A percentile compares a stretch with the other conserved stretches of the same genome.
Evolutionary conservation across 2,113 vertebrate species (phyloP).

Genomic region (Muntiacus muntjak): DNA sequence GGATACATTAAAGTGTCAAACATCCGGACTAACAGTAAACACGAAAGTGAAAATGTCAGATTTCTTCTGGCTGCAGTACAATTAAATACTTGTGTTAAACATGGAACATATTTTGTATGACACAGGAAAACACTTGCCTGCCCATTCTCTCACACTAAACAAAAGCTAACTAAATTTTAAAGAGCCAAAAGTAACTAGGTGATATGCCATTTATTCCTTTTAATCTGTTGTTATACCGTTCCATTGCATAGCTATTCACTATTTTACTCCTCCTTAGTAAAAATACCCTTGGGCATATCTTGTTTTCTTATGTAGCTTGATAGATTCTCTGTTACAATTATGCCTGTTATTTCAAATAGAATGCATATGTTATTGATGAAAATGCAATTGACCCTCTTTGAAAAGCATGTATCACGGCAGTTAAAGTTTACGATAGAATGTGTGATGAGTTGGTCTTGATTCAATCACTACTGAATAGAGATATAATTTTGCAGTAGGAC

Average conservation of each 20-base stretch:
- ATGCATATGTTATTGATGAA: background rate
- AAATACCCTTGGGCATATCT: background rate
- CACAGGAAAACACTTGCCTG: background rate
- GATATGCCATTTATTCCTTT: background rate
- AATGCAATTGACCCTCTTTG: background rate
- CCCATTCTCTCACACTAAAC: background rate
- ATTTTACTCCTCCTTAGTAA: background rate
- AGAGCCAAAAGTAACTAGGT: background rate
- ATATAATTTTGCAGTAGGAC: conserved; percentile 44
- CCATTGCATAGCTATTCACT: background rate
- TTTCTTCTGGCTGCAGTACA: conserved; percentile 14
- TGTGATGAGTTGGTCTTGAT: conserved; percentile 18
- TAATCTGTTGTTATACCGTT: background rate
- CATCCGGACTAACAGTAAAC: conserved; percentile 35
- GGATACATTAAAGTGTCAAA: conserved; percentile 12
- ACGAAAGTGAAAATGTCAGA: background rate
- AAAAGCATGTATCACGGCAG: background rate
- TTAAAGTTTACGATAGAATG: conserved; percentile 29
- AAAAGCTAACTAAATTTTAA: background rate
- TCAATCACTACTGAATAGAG: conserved; percentile 67
- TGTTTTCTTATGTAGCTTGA: background rate
- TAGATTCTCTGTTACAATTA: background rate
- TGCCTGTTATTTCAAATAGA: background rate
- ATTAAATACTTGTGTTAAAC: background rate
- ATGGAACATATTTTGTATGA: background rate